Evolutionary conservation across 2,888 invertebrate species (phyloP).

Genomic region (Latheticus oryzae): DNA sequence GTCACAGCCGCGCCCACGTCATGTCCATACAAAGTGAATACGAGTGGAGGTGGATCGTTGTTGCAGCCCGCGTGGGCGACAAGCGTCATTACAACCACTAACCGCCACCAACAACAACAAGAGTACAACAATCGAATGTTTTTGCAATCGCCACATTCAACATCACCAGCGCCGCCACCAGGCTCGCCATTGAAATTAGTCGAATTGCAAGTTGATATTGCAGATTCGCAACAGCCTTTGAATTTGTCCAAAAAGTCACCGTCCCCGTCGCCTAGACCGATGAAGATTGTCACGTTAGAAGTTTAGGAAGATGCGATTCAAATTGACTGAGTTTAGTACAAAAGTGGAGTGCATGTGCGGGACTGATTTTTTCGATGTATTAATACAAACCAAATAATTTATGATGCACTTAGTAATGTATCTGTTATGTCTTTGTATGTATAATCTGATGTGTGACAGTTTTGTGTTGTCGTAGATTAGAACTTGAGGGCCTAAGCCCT

Average conservation of each 20-base stretch:
- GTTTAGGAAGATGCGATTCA: constrained; percentile 54
- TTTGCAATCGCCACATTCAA: constrained; percentile 65
- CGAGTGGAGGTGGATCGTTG: constrained; percentile 50
- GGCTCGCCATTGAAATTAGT: constrained; percentile 69
- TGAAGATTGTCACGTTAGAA: constrained; percentile 63
- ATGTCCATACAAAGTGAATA: constrained; percentile 60
- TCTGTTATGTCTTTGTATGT: constrained; percentile 53
- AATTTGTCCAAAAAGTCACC: constrained; percentile 90
- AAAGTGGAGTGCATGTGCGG: constrained; percentile 61
- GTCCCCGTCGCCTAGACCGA: constrained; percentile 78
- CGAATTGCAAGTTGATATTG: constrained; percentile 86
- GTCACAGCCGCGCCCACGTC: constrained; percentile 69
- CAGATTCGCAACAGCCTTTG: constrained; percentile 84
- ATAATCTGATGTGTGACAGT: constrained; percentile 55
- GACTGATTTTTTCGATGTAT: constrained; percentile 64
- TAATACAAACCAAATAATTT: constrained; percentile 68
- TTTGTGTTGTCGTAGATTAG: constrained; percentile 56
- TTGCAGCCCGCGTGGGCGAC: constrained; percentile 67
- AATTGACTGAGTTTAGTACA: constrained; percentile 60
- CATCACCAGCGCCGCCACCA: constrained; percentile 62
- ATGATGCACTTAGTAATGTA: constrained; percentile 54
- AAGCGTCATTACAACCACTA: constrained; percentile 74
- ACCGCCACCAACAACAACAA: constrained; percentile 59
- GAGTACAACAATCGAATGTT: constrained; percentile 65
- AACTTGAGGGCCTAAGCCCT: constrained; percentile 39